A percentile compares a stretch with the other conserved stretches of the same genome.
These are phyloP conservation scores for Crematogaster levior DNA, from an alignment of 2,888 invertebrate species.

Conservation along the genomic window DNA sequence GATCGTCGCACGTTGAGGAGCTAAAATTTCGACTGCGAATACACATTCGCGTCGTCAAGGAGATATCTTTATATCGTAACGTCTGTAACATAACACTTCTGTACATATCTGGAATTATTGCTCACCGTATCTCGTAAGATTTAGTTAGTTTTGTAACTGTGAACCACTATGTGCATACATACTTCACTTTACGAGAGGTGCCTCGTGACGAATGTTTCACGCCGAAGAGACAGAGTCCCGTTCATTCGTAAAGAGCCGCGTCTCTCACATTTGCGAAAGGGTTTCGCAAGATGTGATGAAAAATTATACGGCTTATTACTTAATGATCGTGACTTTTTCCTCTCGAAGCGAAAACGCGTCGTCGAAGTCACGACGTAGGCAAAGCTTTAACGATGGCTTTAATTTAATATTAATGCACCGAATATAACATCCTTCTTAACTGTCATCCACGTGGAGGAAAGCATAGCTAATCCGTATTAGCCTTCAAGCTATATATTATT, in stretches of 20 bases:
- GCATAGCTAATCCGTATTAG: neutral
- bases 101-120: constrained; percentile 85
- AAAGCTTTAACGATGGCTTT: constrained; percentile 24
- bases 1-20: constrained; percentile 60
- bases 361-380: neutral
- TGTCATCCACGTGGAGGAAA: neutral
- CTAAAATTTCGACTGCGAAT: constrained; percentile 55
- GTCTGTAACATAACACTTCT: constrained; percentile 84
- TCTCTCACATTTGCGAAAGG: neutral
- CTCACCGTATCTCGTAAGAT: constrained; percentile 84
- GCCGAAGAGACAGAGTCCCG: constrained; percentile 1
- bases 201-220: constrained; percentile 52
- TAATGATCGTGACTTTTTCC: neutral
- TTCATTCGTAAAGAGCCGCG: neutral
- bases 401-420: constrained; percentile 28
- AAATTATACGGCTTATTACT: constrained; percentile 7
- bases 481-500: neutral
- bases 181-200: constrained; percentile 65
- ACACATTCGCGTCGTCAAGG: constrained; percentile 66
- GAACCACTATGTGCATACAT: constrained; percentile 76
- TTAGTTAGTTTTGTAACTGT: constrained; percentile 84
- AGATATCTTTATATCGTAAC: constrained; percentile 80
- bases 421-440: constrained; percentile 3
- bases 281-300: neutral
- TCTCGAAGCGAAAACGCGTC: constrained; percentile 14